Evolutionary conservation across 2,113 vertebrate genomes (phyloP).

Genomic region (Alces alces): DNA sequence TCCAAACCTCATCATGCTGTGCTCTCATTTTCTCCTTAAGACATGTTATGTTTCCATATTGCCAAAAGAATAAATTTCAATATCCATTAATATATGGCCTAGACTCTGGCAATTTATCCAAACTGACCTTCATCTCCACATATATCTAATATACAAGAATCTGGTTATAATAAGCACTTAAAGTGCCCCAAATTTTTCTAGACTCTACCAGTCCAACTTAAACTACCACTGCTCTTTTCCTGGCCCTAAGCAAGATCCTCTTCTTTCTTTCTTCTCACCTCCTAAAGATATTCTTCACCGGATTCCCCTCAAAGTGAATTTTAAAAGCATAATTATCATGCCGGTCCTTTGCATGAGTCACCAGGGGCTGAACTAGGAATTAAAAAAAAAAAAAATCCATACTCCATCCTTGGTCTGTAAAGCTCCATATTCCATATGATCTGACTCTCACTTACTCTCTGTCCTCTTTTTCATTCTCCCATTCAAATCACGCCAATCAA

Average conservation of each 20-base stretch:
- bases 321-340: not conserved
- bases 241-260: not conserved
- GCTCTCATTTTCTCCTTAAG: not conserved
- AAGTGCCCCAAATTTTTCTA: not conserved
- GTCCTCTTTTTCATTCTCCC: not conserved
- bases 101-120: not conserved
- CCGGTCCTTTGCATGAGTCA: not conserved
- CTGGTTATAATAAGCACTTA: not conserved
- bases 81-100: not conserved
- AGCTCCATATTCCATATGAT: fast-evolving
- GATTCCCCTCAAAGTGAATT: not conserved
- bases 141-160: not conserved
- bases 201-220: not conserved
- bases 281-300: not conserved
- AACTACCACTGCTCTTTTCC: not conserved
- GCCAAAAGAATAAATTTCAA: slow-evolving; percentile 18
- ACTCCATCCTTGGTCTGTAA: not conserved
- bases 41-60: not conserved
- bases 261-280: not conserved
- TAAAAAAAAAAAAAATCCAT: not conserved
- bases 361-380: not conserved
- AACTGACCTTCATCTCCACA: not conserved
- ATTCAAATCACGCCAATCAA: not conserved
- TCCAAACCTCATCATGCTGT: not conserved
- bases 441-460: not conserved